Base-by-base conservation (phyloP, 2,797 vertebrate genomes). In the Pyrocephalus nanus region DNA sequence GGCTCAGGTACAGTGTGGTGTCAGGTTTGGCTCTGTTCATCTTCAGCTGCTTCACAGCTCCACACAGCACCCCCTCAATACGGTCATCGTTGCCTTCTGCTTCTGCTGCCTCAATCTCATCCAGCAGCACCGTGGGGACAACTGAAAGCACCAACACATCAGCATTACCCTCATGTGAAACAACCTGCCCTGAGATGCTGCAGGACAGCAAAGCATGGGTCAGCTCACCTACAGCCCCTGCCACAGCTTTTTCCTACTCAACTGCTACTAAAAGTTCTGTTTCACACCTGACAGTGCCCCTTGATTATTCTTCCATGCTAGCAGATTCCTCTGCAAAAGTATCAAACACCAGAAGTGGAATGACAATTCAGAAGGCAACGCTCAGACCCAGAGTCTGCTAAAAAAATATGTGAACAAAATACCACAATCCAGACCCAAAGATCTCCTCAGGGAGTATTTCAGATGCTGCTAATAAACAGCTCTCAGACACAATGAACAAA, bases 61-160 rank as follows among this genome's bases (percentile, higher is more conserved):
- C 99, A 14, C 99, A 99, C 54, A 99, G 98, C 70, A 99, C 98
- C 0, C 99, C 99, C 96, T 99, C 99, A 0, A 99, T 98, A 42
- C 99, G 98, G 91, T 99, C 99, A 0, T 99, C 99, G 0, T 99
- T 99, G 78, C 99, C 99, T 58, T 99, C 99, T 2, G 98, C 97
- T 96, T 99, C 99, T 0, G 99, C 98, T 3, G 99, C 99, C 91
- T 99, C 99, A 3, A 99, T 99, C 97, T 99, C 99, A 13, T 99
- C 99, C 97, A 99, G 88, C 87, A 99, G 97, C 62, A 98, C 96
- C 0, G 98, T 98, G 8, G 99, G 99, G 5, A 98, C 98, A 4
- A 99, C 99, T 99, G 94, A 42, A 67, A 51, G 2, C 30, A 20
- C 2, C 76, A 58, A 62, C 23, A 42, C 25, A 42, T 91, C 47